A percentile compares a stretch with the other conserved stretches of the same genome.
Conservation (phyloP, 2,888 invertebrate species). For the Unio delphinus region DNA sequence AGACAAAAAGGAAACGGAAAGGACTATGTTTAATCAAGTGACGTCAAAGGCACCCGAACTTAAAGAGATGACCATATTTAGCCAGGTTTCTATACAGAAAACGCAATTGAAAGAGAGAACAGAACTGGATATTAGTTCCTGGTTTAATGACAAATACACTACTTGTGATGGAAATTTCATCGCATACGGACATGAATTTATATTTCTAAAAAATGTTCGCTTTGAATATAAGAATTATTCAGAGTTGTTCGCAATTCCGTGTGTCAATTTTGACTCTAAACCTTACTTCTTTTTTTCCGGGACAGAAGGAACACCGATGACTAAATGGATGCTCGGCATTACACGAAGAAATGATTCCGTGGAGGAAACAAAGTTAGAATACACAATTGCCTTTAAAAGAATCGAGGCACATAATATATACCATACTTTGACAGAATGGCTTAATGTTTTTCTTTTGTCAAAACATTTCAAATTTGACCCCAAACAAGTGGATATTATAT, state of each 20-base stretch:
- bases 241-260: slow-evolving; percentile 22
- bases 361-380: no score
- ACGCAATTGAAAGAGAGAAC: slow-evolving; percentile 1
- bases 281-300: slow-evolving; percentile 18
- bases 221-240: slow-evolving; percentile 8
- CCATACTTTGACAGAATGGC: slow-evolving; percentile 36
- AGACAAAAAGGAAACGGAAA: no score
- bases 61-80: no score
- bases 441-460: slow-evolving; percentile 25
- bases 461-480: slow-evolving; percentile 21
- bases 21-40: no score
- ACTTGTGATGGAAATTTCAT: slow-evolving; percentile 23
- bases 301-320: slow-evolving; percentile 24
- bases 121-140: slow-evolving; percentile 11
- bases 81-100: no score
- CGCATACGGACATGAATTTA: slow-evolving; percentile 29
- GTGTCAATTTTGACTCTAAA: slow-evolving; percentile 12
- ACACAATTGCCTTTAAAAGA: slow-evolving; percentile 22
- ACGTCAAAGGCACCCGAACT: no score
- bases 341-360: no score
- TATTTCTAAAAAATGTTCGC: slow-evolving; percentile 12
- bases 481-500: slow-evolving; percentile 14
- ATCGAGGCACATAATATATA: slow-evolving; percentile 35
- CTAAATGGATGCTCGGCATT: slow-evolving; percentile 14
- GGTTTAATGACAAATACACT: slow-evolving; percentile 13